Evolutionary conservation across 2,888 invertebrate species (phyloP).

Genomic region (Phalera bucephala): DNA sequence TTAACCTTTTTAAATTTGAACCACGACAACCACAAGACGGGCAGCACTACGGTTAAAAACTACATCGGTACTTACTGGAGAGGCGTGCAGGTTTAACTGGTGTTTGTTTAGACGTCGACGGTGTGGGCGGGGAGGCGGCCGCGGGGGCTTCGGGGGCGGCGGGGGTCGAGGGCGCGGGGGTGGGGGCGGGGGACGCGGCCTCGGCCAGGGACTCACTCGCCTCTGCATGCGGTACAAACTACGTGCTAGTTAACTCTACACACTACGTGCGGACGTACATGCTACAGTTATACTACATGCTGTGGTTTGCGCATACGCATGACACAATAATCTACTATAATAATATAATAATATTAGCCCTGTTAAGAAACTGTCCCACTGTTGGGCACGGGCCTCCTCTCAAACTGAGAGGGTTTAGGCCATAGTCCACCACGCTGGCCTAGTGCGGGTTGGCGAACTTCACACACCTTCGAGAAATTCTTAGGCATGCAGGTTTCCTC

Average conservation of each 20-base stretch:
- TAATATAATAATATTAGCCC: too few relatives aligned
- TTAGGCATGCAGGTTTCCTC: too few relatives aligned
- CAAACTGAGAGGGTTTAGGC: too few relatives aligned
- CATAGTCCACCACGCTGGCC: too few relatives aligned
- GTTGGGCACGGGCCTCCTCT: too few relatives aligned
- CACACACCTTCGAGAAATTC: too few relatives aligned
- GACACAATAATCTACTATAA: too few relatives aligned
- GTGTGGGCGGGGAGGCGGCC: slow-evolving; percentile 37
- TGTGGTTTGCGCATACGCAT: background rate
- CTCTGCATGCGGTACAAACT: slow-evolving; percentile 76
- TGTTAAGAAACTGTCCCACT: too few relatives aligned
- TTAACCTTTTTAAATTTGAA: slow-evolving; percentile 28
- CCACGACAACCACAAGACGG: slow-evolving; percentile 9
- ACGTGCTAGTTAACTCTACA: slow-evolving; percentile 74
- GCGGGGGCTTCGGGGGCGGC: slow-evolving; percentile 30
- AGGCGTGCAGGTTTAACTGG: slow-evolving; percentile 75
- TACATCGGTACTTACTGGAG: slow-evolving; percentile 69
- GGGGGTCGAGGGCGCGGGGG: slow-evolving; percentile 26
- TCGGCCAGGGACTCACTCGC: slow-evolving; percentile 42
- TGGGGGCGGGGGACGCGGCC: slow-evolving; percentile 23
- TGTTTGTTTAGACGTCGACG: slow-evolving; percentile 65
- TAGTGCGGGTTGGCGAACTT: too few relatives aligned
- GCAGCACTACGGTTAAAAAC: slow-evolving; percentile 19
- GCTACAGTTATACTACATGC: slow-evolving; percentile 28
- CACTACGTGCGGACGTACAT: slow-evolving; percentile 57